A percentile compares a stretch with the other conserved stretches of the same genome.
Evolutionary conservation across 2,888 invertebrate species (phyloP).

Genomic region (Homarus gammarus): DNA sequence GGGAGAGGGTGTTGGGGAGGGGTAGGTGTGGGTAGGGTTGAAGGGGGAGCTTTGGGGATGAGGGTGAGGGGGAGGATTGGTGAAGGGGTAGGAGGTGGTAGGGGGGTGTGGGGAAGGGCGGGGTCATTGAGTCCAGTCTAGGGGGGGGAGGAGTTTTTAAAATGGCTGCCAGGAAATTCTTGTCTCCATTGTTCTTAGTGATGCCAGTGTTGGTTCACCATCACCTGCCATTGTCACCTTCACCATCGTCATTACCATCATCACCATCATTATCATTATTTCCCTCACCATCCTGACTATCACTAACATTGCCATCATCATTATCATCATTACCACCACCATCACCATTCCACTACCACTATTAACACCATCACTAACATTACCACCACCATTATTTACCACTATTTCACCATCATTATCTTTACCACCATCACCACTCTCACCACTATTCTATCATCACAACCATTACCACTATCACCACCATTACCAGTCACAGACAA

Average conservation of each 20-base stretch:
- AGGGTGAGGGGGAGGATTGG: too few relatives aligned
- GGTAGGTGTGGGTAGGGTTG: too few relatives aligned
- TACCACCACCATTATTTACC: constrained; percentile 8
- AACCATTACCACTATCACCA: constrained; percentile 9
- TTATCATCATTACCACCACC: background rate
- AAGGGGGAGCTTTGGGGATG: too few relatives aligned
- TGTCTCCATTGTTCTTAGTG: background rate
- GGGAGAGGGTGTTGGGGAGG: too few relatives aligned
- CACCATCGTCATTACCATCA: background rate
- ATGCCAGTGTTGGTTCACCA: background rate
- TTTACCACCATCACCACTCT: background rate
- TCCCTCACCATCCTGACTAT: background rate
- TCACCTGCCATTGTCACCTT: background rate
- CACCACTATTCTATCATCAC: background rate
- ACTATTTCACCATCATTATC: background rate
- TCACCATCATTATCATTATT: constrained; percentile 9
- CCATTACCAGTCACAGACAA: background rate
- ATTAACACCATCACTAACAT: background rate
- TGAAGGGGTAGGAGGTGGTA: too few relatives aligned
- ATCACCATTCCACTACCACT: constrained; percentile 5
- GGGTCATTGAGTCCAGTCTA: too few relatives aligned
- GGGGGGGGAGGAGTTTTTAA: too few relatives aligned
- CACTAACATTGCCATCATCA: background rate
- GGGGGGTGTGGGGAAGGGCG: too few relatives aligned
- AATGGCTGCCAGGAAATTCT: background rate